A percentile compares a stretch with the other conserved stretches of the same genome.
phyloP scores from a whole-genome alignment of 2,888 invertebrate species.

The Holacanthella duospinosa region DNA sequence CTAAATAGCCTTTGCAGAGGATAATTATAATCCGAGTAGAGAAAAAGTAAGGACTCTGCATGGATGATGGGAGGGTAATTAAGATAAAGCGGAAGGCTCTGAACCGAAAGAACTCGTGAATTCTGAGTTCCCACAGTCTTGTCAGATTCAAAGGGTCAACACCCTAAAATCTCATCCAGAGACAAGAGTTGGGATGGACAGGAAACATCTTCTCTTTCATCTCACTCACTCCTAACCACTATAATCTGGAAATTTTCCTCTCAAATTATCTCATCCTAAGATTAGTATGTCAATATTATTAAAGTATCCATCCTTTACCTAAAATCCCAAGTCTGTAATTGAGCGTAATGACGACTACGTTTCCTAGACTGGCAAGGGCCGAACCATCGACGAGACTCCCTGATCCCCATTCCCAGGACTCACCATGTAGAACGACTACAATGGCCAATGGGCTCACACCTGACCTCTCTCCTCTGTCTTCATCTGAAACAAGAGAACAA shows the following conservation, averaged over 20 bases:
- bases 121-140: too few relatives aligned
- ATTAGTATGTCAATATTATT: too few relatives aligned
- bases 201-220: too few relatives aligned
- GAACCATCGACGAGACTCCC: constrained; percentile 95
- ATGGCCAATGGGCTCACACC: constrained; percentile 46
- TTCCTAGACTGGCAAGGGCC: constrained; percentile 78
- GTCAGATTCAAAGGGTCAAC: too few relatives aligned
- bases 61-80: background rate
- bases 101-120: too few relatives aligned
- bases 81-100: background rate
- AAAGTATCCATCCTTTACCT: too few relatives aligned
- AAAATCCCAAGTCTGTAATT: constrained; percentile 73
- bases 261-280: too few relatives aligned
- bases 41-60: background rate
- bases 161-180: too few relatives aligned
- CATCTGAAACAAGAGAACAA: constrained; percentile 14
- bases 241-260: too few relatives aligned
- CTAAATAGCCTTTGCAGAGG: background rate
- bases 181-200: too few relatives aligned
- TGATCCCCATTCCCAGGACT: constrained; percentile 93
- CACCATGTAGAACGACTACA: constrained; percentile 78
- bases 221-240: too few relatives aligned
- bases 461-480: constrained; percentile 11
- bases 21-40: too few relatives aligned
- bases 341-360: constrained; percentile 71